A percentile compares a stretch with the other conserved stretches of the same genome.
Conservation (phyloP, 2,888 invertebrate species). For the Apodemia duryi region DNA sequence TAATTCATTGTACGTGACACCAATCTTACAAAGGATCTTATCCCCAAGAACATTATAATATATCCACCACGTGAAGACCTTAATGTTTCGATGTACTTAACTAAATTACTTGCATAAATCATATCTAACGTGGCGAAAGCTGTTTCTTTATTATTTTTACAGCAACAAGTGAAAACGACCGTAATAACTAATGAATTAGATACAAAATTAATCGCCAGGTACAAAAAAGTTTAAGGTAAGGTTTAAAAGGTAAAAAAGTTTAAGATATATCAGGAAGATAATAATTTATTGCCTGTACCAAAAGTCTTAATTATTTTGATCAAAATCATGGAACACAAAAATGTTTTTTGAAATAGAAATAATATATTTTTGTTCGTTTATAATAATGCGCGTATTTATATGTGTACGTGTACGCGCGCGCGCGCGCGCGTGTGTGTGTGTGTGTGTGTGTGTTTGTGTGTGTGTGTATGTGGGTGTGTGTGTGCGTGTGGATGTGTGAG, state of each 20-base stretch:
- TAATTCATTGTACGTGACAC: slow-evolving; percentile 45
- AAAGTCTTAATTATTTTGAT: not conserved
- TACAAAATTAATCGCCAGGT: too few species aligned
- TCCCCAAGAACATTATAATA: slow-evolving; percentile 58
- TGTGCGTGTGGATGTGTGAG: too few species aligned
- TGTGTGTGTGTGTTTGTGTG: too few species aligned
- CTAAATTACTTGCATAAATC: slow-evolving; percentile 78
- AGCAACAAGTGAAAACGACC: not conserved
- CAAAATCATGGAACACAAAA: too few species aligned
- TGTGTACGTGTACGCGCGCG: too few species aligned
- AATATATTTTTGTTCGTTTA: too few species aligned
- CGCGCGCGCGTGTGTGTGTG: too few species aligned
- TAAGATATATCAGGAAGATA: not conserved
- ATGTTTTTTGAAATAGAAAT: too few species aligned
- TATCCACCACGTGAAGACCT: slow-evolving; percentile 52
- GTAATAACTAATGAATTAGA: not conserved
- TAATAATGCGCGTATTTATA: too few species aligned
- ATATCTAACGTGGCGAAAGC: slow-evolving; percentile 74
- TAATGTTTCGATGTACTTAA: slow-evolving; percentile 76
- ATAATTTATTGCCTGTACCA: not conserved
- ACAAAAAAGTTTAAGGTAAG: too few species aligned
- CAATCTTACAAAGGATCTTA: slow-evolving; percentile 46
- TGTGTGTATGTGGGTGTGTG: too few species aligned
- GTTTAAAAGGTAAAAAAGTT: too few species aligned
- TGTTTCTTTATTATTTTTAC: slow-evolving; percentile 37